Base-by-base conservation (phyloP, 2,888 invertebrate species). In the Eilema depressum region DNA sequence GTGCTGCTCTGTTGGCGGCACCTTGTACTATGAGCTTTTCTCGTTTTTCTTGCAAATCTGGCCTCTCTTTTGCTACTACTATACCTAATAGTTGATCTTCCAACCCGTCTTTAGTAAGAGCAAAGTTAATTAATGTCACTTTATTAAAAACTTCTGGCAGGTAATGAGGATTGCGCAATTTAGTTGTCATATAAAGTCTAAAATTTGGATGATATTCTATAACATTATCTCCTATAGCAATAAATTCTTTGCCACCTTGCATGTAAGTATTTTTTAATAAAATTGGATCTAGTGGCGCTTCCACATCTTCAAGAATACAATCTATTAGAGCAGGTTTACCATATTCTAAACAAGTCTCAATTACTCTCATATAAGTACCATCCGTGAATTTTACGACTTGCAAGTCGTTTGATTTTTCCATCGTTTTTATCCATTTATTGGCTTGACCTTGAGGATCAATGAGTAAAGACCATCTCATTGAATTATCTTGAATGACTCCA, bases 361-460 rank as follows among this genome's bases (percentile, higher is more conserved):
- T 94, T 47, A 96, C 96, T 84, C 96, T 96, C 97, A 98, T 97
- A 86, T 97, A 98, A 91, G 97, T 96, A 0, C 96, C 92, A 88
- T 98, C 97, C 0, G 97, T 96, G 85, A 98, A 96, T 87, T 97
- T 98, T 33, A 98, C 95, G 4, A 97, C 95, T 82, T 96, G 96
- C 66, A 98, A 90, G 74, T 96, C 96, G 87, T 96, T 97, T 1
- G 95, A 91, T 86, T 97, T 97, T 91, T 98, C 98, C 96, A 98
- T 97, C 77, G 96, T 97, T 92, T 97, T 97, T 28, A 98, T 96
- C 98, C 98, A 98, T 88, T 97, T 97, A 89, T 97, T 98, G 1
- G 98, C 98, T 91, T 98, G 98, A 59, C 97, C 97, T 92, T 98
- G 98, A 2, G 98, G 98, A 93, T 98, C 98, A 69, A 98, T 96